Evolutionary conservation across 2,888 invertebrate genomes (phyloP), one percentile per base, ranked within the genome.

Genomic region (Plagiodera versicolora): DNA sequence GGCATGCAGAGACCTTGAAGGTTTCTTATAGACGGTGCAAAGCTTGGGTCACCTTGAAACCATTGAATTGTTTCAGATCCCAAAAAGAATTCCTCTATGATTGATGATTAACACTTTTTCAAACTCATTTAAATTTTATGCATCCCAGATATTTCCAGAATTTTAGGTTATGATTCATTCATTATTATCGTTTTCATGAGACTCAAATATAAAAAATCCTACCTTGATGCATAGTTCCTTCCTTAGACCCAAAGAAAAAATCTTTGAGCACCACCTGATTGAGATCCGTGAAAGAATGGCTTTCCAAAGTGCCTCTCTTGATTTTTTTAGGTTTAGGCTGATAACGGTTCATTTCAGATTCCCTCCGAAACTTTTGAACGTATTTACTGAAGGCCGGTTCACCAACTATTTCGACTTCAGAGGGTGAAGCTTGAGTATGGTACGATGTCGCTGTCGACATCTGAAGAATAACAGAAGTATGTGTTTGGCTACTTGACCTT

Each of bases 1-100:
- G 84, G 83, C 81, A 86, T 85, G 2, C 85, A 82, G 20, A 86
- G 74, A 0, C 85, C 85, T 72, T 86, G 86, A 51, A 80, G 78
- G 54, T 75, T 71, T 49, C 75, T 64, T 6, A 73, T 70, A 3
- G 53, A 51, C n/a, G 66, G 67, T 0, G 72, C 60, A 54, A 79
- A 77, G 63, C 74, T 75, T 2, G 67, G 69, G 59, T 78, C 75
- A 4, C 72, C 76, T 76, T 52, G n/a, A 64, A 60, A 47, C 14
- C 14, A 39, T 14, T 3, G 6, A 24, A 24, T 24, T 5, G 6
- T 24, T 24, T 24, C 24, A 24, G 24, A 3, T n/a, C 4, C 24
- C 3, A 6, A 6, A 24, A 24, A 24, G 3, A 24, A 24, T 6
- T 24, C 6, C 24, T 24, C 6, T 3, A 5, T 24, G 24, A 24